A percentile compares a stretch with the other conserved stretches of the same genome.
phyloP scores from a whole-genome alignment of 2,888 invertebrate species.

The Eupsilia transversa region DNA sequence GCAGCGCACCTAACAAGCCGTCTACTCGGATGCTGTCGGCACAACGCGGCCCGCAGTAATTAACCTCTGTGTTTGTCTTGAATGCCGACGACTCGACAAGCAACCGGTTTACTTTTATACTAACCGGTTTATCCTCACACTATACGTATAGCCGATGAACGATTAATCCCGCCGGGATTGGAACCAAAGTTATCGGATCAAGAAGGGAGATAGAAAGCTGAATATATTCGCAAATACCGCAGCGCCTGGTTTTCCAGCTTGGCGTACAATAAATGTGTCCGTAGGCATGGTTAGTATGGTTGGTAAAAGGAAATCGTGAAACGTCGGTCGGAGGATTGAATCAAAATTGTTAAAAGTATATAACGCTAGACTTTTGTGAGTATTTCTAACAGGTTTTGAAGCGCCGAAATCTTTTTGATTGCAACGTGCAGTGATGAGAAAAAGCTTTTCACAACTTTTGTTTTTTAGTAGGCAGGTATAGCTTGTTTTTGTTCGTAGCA shows the following conservation, averaged over 20 bases:
- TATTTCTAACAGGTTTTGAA: not conserved
- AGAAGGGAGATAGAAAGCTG: slow-evolving; percentile 35
- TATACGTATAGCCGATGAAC: slow-evolving; percentile 41
- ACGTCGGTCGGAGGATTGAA: not conserved
- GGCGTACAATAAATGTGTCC: slow-evolving; percentile 1
- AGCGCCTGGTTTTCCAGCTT: slow-evolving; percentile 19
- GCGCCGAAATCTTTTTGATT: not conserved
- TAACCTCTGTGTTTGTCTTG: slow-evolving; percentile 63
- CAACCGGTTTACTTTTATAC: slow-evolving; percentile 50
- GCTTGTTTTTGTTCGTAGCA: not conserved
- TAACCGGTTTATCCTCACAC: slow-evolving; percentile 53
- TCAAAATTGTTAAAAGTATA: slow-evolving; percentile 2
- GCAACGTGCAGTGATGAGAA: not conserved
- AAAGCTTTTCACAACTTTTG: not conserved
- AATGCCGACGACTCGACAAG: slow-evolving; percentile 39
- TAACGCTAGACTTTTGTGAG: not conserved
- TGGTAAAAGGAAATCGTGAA: slow-evolving; percentile 5
- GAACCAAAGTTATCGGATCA: slow-evolving; percentile 55
- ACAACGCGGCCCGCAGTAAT: slow-evolving; percentile 48
- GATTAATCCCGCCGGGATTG: slow-evolving; percentile 49
- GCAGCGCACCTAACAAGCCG: slow-evolving; percentile 5
- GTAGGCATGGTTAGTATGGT: not conserved
- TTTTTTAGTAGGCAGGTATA: not conserved
- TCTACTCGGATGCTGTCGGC: slow-evolving; percentile 38
- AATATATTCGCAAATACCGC: slow-evolving; percentile 42